These are phyloP conservation scores for Lithophane socia DNA, from an alignment of 2,888 invertebrate genomes.

Conservation along the genomic window DNA sequence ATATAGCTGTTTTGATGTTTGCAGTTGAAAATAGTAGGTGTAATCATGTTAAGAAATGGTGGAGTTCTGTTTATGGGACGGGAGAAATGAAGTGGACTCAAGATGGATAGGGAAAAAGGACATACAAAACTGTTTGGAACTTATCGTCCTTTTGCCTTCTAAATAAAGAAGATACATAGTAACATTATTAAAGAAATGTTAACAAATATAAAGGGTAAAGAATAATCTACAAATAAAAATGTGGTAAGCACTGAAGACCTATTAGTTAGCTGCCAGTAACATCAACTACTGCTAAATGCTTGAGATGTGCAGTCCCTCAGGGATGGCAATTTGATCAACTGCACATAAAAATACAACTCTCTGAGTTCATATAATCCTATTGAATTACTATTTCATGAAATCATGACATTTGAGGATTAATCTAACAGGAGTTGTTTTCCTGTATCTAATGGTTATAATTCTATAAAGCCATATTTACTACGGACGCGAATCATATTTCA, in stretches of 20 bases:
- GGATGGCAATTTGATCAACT: neutral
- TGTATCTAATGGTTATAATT: no score
- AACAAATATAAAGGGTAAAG: neutral
- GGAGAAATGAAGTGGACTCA: constrained; percentile 6
- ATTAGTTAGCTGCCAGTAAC: neutral
- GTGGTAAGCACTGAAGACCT: neutral
- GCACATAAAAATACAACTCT: no score
- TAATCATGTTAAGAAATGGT: constrained; percentile 12
- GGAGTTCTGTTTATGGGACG: constrained; percentile 23
- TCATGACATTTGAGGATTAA: no score
- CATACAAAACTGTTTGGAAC: neutral
- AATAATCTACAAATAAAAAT: neutral
- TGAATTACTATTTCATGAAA: no score
- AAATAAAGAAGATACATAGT: neutral
- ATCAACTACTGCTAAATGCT: no score
- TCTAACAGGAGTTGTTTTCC: no score
- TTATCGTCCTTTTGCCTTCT: neutral
- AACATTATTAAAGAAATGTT: neutral
- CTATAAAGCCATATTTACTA: no score
- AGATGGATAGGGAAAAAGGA: neutral
- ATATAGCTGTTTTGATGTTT: constrained; percentile 55
- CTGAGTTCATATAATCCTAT: no score
- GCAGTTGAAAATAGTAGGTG: constrained; percentile 14
- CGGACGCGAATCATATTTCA: no score
- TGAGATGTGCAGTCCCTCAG: no score